Conservation (phyloP, 2,888 invertebrate genomes). For the Meganola albula region DNA sequence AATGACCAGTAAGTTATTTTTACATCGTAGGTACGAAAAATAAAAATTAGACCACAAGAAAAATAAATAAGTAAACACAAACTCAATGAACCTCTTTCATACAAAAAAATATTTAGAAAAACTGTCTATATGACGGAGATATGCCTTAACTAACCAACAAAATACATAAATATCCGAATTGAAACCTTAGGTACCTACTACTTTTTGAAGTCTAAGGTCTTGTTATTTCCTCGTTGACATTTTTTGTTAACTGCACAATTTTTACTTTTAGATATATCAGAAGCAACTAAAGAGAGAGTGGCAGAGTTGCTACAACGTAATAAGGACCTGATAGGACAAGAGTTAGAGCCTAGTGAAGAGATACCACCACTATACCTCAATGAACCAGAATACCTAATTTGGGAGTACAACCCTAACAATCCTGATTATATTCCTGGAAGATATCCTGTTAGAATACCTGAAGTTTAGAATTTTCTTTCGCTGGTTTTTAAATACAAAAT, state of each 20-base stretch:
- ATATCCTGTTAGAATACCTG: slow-evolving; percentile 57
- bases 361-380: slow-evolving; percentile 67
- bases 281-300: slow-evolving; percentile 58
- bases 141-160: too few species aligned
- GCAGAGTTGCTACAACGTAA: slow-evolving; percentile 68
- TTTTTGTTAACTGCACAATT: neutral
- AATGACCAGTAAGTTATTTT: slow-evolving; percentile 53
- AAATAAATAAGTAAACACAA: too few species aligned
- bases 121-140: too few species aligned
- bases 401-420: slow-evolving; percentile 72
- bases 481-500: neutral
- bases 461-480: too few species aligned
- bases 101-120: too few species aligned
- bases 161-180: too few species aligned
- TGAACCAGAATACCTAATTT: slow-evolving; percentile 70
- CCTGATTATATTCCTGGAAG: slow-evolving; percentile 61
- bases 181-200: too few species aligned
- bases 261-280: slow-evolving; percentile 56
- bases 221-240: neutral
- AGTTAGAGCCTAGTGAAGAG: slow-evolving; percentile 60
- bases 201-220: too few species aligned
- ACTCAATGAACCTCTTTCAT: too few species aligned
- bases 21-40: too few species aligned
- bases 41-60: too few species aligned
- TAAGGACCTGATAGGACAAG: slow-evolving; percentile 47